Base-by-base conservation (phyloP, 2,797 vertebrate species). In the Siniperca undulata region DNA sequence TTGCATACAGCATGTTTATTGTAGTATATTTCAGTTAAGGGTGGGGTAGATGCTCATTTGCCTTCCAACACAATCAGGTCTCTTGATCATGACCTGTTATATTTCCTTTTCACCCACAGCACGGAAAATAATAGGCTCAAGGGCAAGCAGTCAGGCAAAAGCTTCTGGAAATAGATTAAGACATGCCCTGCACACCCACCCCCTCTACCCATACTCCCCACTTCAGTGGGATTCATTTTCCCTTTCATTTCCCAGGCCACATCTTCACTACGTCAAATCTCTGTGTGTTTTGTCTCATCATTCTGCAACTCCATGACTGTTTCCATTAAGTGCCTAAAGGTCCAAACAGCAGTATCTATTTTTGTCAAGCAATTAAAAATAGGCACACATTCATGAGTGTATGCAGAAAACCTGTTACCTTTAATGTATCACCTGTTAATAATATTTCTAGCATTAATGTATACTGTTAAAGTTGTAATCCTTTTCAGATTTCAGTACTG, bases 81-180 rank as follows among this genome's bases (percentile, higher is more conserved):
- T 90, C 81, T 81, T 68, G 78, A 88, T 91, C 70, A 55, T 81
- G 85, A 87, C 88, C 90, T 87, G 86, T 92, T 94, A 92, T 93
- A 90, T 94, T 92, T 91, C 88, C 90, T 94, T 94, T 93, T 87
- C 86, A 88, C 89, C 82, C 84, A 85, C 84, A 66, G 88, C 77
- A 65, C 59, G 74, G 74, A 72, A 88, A 88, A 88, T 82, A 90
- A 88, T 83, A 75, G 89, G 88, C 88, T 87, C 91, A 92, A 94
- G 92, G 92, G 91, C 71, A 86, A 76, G 79, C 83, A 90, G 89
- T 83, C 78, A 89, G 88, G 89, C 90, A 89, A 88, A 91, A 90
- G 92, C 91, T 86, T 86, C 80, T 80, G 86, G 89, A 93, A 94
- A 93, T 91, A 93, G 91, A 95, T 96, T 94, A 93, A 95, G 93